Conservation (phyloP, 2,888 invertebrate genomes). For the Artemia sinica region DNA sequence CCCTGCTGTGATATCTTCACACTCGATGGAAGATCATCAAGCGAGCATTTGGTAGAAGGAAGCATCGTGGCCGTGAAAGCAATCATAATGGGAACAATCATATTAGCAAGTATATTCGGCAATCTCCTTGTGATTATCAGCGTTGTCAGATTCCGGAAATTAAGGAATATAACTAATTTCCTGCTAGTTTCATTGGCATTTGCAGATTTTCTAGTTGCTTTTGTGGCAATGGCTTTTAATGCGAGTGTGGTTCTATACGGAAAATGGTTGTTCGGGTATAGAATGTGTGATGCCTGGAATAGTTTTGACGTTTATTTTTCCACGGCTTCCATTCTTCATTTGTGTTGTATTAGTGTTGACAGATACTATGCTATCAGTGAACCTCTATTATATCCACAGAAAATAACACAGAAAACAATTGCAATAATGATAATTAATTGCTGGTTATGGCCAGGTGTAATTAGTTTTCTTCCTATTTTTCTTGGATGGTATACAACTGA, state of each 20-base stretch:
- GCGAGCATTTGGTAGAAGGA: too few species aligned
- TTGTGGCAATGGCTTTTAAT: slow-evolving; percentile 82
- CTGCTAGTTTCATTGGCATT: slow-evolving; percentile 87
- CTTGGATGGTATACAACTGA: slow-evolving; percentile 33
- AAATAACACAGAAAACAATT: slow-evolving; percentile 60
- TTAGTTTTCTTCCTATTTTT: slow-evolving; percentile 40
- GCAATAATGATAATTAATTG: slow-evolving; percentile 39
- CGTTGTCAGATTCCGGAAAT: slow-evolving; percentile 69
- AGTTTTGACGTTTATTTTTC: slow-evolving; percentile 84
- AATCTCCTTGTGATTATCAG: slow-evolving; percentile 84
- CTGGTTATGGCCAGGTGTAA: slow-evolving; percentile 37
- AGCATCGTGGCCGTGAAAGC: slow-evolving; percentile 40
- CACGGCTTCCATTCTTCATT: slow-evolving; percentile 79
- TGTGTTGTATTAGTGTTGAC: slow-evolving; percentile 58
- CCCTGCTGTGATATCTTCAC: too few species aligned
- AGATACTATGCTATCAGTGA: slow-evolving; percentile 82
- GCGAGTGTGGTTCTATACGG: slow-evolving; percentile 70
- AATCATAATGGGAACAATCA: slow-evolving; percentile 64
- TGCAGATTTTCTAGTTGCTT: slow-evolving; percentile 78
- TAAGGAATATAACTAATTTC: slow-evolving; percentile 79
- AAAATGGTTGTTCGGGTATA: slow-evolving; percentile 68
- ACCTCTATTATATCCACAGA: slow-evolving; percentile 76
- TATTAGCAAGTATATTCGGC: slow-evolving; percentile 71
- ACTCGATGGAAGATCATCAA: too few species aligned
- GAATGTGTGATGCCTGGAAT: slow-evolving; percentile 88